A percentile compares a stretch with the other conserved stretches of the same genome.
These are phyloP conservation scores for Sphaerodactylus townsendi DNA, from an alignment of 2,113 vertebrate species.

Conservation along the genomic window DNA sequence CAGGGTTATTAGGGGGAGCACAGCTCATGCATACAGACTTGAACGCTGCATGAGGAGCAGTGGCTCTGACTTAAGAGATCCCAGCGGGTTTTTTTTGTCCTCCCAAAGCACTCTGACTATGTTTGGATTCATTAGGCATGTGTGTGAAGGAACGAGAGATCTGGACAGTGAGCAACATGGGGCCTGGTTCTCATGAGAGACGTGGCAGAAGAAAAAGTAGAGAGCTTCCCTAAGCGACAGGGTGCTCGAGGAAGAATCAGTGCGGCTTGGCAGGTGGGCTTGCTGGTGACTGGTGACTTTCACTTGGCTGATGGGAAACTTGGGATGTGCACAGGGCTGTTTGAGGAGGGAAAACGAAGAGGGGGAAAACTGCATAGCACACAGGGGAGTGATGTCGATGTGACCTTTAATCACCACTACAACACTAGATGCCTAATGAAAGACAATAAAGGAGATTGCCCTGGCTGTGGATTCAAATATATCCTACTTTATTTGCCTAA, in stretches of 20 bases:
- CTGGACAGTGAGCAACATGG: background rate
- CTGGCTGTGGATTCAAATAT: background rate
- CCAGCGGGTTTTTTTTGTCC: background rate
- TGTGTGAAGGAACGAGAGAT: background rate
- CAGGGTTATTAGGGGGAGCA: background rate
- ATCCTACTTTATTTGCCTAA: background rate
- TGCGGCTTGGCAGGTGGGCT: background rate
- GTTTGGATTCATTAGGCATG: background rate
- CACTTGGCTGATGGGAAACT: background rate
- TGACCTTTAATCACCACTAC: background rate
- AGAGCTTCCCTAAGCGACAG: background rate
- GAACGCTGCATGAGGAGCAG: rapidly evolving
- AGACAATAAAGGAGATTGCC: background rate
- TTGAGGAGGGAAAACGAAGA: background rate
- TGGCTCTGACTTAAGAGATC: background rate
- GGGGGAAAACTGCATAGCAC: background rate
- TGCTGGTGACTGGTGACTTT: background rate
- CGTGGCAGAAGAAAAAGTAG: background rate
- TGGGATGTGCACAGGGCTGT: background rate
- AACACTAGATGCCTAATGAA: background rate
- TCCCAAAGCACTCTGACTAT: background rate
- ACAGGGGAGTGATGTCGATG: background rate
- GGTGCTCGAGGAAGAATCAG: background rate
- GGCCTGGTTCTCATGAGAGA: background rate
- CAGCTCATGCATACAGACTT: background rate